These are phyloP conservation scores for Hemichromis elongatus DNA, from an alignment of 2,113 vertebrate species.

Conservation along the genomic window DNA sequence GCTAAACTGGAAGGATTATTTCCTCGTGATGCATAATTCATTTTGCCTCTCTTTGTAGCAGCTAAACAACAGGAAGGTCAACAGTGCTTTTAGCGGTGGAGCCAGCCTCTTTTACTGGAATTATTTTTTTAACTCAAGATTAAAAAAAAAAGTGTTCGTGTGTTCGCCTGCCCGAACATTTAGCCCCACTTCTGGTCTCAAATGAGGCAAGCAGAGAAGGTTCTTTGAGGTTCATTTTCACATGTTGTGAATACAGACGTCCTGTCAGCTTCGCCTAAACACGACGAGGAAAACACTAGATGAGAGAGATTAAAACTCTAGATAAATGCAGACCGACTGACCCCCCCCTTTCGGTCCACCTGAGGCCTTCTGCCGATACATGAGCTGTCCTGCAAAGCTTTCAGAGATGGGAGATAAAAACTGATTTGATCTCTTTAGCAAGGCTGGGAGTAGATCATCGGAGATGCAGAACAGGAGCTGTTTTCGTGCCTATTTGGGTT, in stretches of 20 bases:
- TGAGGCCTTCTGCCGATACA: background rate
- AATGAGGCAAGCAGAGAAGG: background rate
- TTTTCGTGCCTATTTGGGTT: background rate
- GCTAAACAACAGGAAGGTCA: constrained; percentile 40
- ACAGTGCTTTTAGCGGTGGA: background rate
- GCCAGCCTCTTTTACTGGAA: constrained; percentile 24
- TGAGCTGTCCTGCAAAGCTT: background rate
- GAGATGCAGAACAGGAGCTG: background rate
- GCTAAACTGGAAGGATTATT: constrained; percentile 7
- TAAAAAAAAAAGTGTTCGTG: rapidly evolving
- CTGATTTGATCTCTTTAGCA: background rate
- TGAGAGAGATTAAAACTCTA: background rate
- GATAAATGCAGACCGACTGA: background rate
- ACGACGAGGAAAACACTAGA: background rate
- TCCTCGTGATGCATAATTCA: constrained; percentile 47
- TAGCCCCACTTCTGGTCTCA: background rate
- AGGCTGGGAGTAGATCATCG: background rate
- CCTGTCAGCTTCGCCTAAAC: background rate
- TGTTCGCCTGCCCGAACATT: background rate
- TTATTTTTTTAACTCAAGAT: background rate
- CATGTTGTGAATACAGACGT: background rate
- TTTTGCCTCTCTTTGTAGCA: constrained; percentile 8
- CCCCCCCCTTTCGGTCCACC: background rate
- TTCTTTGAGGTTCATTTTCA: constrained; percentile 7
- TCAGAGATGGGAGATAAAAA: background rate